Percentiles rank a stretch among this genome's conserved stretches.
Evolutionary conservation across 2,888 invertebrate genomes (phyloP).

Genomic region (Rugalucina vietnamica): DNA sequence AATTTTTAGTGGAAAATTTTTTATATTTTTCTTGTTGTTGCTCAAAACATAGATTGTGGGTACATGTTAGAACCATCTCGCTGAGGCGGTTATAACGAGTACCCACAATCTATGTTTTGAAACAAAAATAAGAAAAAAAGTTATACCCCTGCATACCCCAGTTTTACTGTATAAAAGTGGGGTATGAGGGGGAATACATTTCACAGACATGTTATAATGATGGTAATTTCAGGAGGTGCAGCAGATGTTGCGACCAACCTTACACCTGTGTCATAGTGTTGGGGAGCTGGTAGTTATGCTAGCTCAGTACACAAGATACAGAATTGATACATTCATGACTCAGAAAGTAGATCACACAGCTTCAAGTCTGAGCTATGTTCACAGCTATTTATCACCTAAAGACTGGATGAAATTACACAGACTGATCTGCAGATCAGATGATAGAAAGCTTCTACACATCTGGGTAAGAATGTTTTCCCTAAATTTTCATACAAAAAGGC

Average conservation of each 20-base stretch:
- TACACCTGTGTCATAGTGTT: constrained; percentile 59
- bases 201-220: too few species aligned
- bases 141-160: too few species aligned
- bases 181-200: too few species aligned
- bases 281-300: constrained; percentile 65
- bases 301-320: constrained; percentile 51
- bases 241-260: neutral
- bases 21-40: too few species aligned
- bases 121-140: too few species aligned
- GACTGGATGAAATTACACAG: constrained; percentile 57
- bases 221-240: neutral
- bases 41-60: too few species aligned
- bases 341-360: neutral
- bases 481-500: too few species aligned
- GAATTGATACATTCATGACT: constrained; percentile 21
- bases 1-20: too few species aligned
- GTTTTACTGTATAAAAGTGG: too few species aligned
- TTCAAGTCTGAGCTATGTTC: constrained; percentile 45
- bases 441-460: constrained; percentile 38
- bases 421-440: constrained; percentile 31
- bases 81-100: too few species aligned
- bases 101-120: too few species aligned
- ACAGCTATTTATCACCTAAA: constrained; percentile 46
- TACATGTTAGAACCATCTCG: too few species aligned
- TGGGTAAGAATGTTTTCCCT: constrained; percentile 50